Evolutionary conservation across 2,797 vertebrate species (phyloP).

Genomic region (Alfaro cultratus): DNA sequence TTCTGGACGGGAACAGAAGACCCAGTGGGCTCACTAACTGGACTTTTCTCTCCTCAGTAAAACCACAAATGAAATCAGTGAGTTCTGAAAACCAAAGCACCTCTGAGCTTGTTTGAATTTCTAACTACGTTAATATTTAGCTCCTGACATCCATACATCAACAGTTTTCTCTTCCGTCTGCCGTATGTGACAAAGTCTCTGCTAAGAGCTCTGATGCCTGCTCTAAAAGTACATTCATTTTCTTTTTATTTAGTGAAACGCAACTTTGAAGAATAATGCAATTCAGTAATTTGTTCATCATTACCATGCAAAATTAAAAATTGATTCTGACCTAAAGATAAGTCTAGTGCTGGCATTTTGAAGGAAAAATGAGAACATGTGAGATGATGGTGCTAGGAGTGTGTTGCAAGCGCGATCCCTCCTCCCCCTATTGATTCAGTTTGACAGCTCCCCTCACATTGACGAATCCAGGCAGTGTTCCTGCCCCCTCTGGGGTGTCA

Average conservation of each 20-base stretch:
- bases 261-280: background rate
- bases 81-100: background rate
- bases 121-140: background rate
- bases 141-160: background rate
- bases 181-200: background rate
- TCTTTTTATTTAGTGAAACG: background rate
- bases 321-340: conserved; percentile 25
- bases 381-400: conserved; percentile 67
- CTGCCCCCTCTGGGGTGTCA: conserved; percentile 57
- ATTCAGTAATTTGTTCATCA: conserved; percentile 43
- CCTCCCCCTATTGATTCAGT: conserved; percentile 69
- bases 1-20: background rate
- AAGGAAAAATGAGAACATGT: conserved; percentile 65
- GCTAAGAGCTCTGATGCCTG: background rate
- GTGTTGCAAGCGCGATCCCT: conserved; percentile 53
- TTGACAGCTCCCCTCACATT: conserved; percentile 67
- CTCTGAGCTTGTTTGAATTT: conserved; percentile 18
- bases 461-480: conserved; percentile 61
- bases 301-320: conserved; percentile 48
- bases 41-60: background rate
- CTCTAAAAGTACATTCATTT: background rate
- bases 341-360: conserved; percentile 57
- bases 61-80: background rate
- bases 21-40: background rate
- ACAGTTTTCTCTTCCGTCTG: background rate